phyloP scores from a whole-genome alignment of 2,888 invertebrate species.

The Thera obeliscata region DNA sequence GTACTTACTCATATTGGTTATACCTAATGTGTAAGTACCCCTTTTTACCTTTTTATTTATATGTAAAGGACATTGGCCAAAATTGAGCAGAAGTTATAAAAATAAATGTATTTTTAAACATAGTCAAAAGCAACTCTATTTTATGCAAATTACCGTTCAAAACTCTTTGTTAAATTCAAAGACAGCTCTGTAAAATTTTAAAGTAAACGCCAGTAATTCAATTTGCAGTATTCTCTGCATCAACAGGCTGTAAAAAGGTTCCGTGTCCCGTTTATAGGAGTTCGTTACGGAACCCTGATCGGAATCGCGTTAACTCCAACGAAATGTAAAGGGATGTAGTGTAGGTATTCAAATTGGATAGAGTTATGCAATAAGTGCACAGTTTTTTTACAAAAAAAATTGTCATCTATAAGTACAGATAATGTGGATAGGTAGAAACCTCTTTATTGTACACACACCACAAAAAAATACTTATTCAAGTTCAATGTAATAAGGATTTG shows the following conservation, averaged over 20 bases:
- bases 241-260: slow-evolving; percentile 17
- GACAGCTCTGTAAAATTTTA: slow-evolving; percentile 4
- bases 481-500: too few relatives aligned
- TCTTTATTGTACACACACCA: too few relatives aligned
- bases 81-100: too few relatives aligned
- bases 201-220: slow-evolving; percentile 14
- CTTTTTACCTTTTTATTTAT: too few relatives aligned
- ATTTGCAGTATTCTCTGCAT: slow-evolving; percentile 17
- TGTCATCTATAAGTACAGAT: too few relatives aligned
- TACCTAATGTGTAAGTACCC: too few relatives aligned
- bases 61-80: not conserved
- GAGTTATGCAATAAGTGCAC: slow-evolving; percentile 5
- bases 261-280: slow-evolving; percentile 9
- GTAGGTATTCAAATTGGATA: slow-evolving; percentile 44
- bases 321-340: slow-evolving; percentile 39
- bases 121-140: too few relatives aligned
- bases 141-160: not conserved
- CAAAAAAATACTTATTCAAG: too few relatives aligned
- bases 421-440: too few relatives aligned
- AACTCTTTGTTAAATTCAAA: not conserved
- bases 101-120: too few relatives aligned
- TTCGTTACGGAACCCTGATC: slow-evolving; percentile 48
- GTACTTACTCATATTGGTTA: not conserved
- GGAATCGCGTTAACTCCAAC: slow-evolving; percentile 39
- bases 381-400: not conserved